phyloP scores from a whole-genome alignment of 2,113 vertebrate genomes.

The Symphodus melops region DNA sequence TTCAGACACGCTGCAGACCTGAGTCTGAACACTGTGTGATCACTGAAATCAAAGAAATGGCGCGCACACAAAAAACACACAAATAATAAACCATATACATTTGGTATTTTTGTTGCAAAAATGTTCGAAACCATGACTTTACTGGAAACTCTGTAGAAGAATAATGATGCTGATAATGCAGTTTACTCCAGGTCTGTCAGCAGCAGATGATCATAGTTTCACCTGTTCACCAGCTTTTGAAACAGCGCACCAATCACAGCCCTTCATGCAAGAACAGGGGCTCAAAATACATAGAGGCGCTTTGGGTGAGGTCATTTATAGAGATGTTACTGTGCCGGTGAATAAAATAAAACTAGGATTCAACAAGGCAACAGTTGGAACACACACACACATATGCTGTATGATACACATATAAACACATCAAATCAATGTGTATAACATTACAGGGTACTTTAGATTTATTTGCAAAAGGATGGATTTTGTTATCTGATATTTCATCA shows the following conservation, averaged over 20 bases:
- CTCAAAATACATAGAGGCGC: slow-evolving; percentile 46
- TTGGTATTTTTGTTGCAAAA: not conserved
- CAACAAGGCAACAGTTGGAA: not conserved
- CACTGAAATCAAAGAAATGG: not conserved
- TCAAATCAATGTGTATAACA: not conserved
- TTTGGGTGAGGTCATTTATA: slow-evolving; percentile 9
- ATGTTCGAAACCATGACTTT: not conserved
- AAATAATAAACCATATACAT: not conserved
- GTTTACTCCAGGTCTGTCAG: slow-evolving; percentile 12
- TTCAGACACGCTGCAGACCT: slow-evolving; percentile 29
- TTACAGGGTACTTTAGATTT: not conserved
- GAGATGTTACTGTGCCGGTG: not conserved
- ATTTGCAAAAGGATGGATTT: not conserved
- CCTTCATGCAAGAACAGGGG: slow-evolving; percentile 47
- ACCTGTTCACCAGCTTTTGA: slow-evolving; percentile 25
- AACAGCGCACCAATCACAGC: slow-evolving; percentile 4
- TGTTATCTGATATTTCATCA: not conserved
- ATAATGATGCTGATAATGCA: not conserved
- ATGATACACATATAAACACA: not conserved
- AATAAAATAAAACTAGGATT: slow-evolving; percentile 2
- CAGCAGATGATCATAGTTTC: not conserved
- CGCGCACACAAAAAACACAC: not conserved
- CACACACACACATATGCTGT: not conserved
- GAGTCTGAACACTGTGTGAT: slow-evolving; percentile 20
- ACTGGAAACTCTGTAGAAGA: not conserved